Base-by-base conservation (phyloP, 2,888 invertebrate species). In the Chloroclystis v-ata region DNA sequence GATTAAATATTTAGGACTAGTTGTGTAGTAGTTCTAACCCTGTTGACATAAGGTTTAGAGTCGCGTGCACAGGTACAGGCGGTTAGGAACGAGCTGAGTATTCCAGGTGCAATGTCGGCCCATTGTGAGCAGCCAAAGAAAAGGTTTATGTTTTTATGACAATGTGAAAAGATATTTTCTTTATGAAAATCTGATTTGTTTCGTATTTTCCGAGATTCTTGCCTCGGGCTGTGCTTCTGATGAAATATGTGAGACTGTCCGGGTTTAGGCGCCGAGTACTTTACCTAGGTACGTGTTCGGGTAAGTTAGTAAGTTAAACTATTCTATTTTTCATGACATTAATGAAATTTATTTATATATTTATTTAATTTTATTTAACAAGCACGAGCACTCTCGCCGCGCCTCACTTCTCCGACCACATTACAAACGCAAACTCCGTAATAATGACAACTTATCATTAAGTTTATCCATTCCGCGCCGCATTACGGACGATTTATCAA, bases 401-500 rank as follows among this genome's bases (percentile, higher is more conserved):
- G n/a, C n/a, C n/a, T n/a, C n/a, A n/a, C n/a, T n/a, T n/a, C n/a
- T n/a, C n/a, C n/a, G 20, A 24, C 35, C 35, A 10, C 16, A 16
- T 35, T 2, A 20, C 11, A 35, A 28, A 28, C 6, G 4, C 1
- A 12, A 44, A 32, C 14, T 20, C 26, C 9, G 24, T 26, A 37
- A 41, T 40, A 33, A 30, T 9, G 20, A 8, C 26, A 39, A 14
- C 25, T 9, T 20, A 49, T 30, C 40, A 49, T 37, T 41, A 41
- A 49, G 37, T 41, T 47, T 9, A 4, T 24, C 16, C 30, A 26
- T 44, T 37, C 25, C 30, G 25, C 14, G 40, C 24, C 38, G 28
- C 28, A 11, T 26, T 37, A 39, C 16, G 9, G 11, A 37, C 45
- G 35, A 47, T 52, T 35, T 52, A 46, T 52, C 52, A 52, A 35